Base-by-base conservation (phyloP, 2,113 vertebrate species). In the Crocuta crocuta region DNA sequence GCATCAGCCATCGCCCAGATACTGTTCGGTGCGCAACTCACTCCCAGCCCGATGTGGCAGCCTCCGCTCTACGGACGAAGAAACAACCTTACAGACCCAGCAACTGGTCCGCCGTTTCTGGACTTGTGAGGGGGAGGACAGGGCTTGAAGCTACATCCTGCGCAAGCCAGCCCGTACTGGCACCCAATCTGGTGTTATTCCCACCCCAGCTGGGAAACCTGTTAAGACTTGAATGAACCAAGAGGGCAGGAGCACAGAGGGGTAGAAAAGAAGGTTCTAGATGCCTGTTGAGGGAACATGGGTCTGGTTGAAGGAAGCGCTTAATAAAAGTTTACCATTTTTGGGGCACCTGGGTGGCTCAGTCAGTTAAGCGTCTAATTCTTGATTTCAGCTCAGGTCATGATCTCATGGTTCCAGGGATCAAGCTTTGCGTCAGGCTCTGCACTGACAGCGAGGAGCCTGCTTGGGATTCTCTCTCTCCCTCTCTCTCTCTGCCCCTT, bases 61-160 rank as follows among this genome's bases (percentile, higher is more conserved):
- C 81, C 35, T 80, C 79, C 26, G 55, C n/a, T 58, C 63, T 74
- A 82, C 74, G 82, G 83, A 83, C 33, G 39, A 86, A 74, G 45
- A 94, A 89, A 80, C 35, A 92, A 74, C 35, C 33, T 96, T 63
- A 63, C 80, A 89, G 80, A 79, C 17, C 28, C n/a, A 74, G 33
- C 7, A 39, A 61, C 84, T 15, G 89, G 76, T 11, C 61, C 71
- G 76, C 68, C 2, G 5, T 15, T 39, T 33, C 45, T 71, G 39
- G 33, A 55, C 76, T 85, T 43, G 6, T 4, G n/a, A 45, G 68
- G 31, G 58, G 66, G n/a, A 7, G 55, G 35, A 84, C 1, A 16
- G 33, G 63, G 48, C n/a, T n/a, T 7, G n/a, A 97, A 48, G 68
- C 21, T 15, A 50, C 50, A 76, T 80, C 31, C 93, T 19, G 61